Evolutionary conservation across 1,140 invertebrate genomes (phyloP), one percentile per base, ranked within the genome.

Genomic region (Coboldia fuscipes): DNA sequence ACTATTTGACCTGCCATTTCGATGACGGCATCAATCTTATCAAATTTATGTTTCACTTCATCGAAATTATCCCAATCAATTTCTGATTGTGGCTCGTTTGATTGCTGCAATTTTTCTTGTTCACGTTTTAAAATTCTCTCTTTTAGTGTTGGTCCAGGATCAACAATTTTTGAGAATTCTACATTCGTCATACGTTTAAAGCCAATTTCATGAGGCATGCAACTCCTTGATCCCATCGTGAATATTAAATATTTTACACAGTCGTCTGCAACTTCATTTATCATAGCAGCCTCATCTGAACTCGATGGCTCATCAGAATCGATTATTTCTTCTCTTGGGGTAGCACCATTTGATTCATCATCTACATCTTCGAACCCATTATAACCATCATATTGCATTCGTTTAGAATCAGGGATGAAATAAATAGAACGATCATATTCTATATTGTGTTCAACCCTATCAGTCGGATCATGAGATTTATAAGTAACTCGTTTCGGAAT

Each of bases 1-100:
- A 89, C 83, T 35, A 89, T 85, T 47, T 88, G 82, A 0, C 83
- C 83, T 51, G 84, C 75, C 18, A 90, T 58, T 56, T 90, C 82
- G 38, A 90, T 81, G 2, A 83, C 48, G 54, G 82, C 72, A 58
- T 89, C 84, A 10, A 81, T 65, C 45, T 66, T 66, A 51, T 86
- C 79, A 46, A 80, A 84, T 43, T 65, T 67, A 44, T 77, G 66
- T 10, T 66, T 66, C 2, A 81, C 72, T 3, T 66, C 57, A 35
- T 75, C 62, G 41, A 70, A 75, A 54, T 82, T 66, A 33, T 66
- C 51, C 70, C 72, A 78, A 51, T 75, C 67, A 4, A 68, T 67
- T 44, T 71, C 64, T 12, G 52, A 58, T 23, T 60, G 57, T 2
- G 60, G 53, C 6, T 59, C 40, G 22, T 48, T 43, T 49, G 50